Evolutionary conservation across 2,888 invertebrate genomes (phyloP).

Genomic region (Coenonympha glycerion): DNA sequence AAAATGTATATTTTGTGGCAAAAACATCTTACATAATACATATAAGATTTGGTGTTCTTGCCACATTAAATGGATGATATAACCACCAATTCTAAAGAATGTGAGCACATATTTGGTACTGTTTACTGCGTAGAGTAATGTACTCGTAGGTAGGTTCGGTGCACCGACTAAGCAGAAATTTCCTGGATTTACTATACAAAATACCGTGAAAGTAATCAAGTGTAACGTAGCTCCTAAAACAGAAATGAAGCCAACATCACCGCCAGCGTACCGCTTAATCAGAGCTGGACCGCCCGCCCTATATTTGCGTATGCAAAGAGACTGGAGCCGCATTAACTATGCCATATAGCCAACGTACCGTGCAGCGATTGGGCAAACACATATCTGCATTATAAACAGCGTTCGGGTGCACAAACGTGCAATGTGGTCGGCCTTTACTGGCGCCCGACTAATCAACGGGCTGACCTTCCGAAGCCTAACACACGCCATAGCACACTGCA

Average conservation of each 20-base stretch:
- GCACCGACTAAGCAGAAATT: conserved; percentile 1
- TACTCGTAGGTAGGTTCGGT: background rate
- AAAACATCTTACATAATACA: too few relatives aligned
- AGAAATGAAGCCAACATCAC: conserved; percentile 62
- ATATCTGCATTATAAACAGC: conserved; percentile 78
- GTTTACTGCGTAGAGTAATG: too few relatives aligned
- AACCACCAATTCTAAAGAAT: background rate
- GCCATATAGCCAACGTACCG: conserved; percentile 76
- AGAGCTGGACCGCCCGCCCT: conserved; percentile 70
- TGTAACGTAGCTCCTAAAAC: conserved; percentile 51
- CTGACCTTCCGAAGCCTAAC: conserved; percentile 70
- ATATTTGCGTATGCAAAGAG: conserved; percentile 78
- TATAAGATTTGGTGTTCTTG: too few relatives aligned
- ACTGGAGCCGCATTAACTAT: conserved; percentile 74
- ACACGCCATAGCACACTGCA: conserved; percentile 53
- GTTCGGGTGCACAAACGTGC: conserved; percentile 72
- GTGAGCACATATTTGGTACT: background rate
- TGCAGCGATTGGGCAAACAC: conserved; percentile 76
- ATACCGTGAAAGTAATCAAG: conserved; percentile 56
- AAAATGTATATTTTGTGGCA: too few relatives aligned
- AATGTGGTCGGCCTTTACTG: conserved; percentile 74
- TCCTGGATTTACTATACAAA: conserved; percentile 22
- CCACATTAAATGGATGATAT: too few relatives aligned
- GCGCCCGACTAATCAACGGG: conserved; percentile 72
- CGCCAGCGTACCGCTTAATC: conserved; percentile 70